phyloP scores from a whole-genome alignment of 2,888 invertebrate genomes.

The Thera britannica region DNA sequence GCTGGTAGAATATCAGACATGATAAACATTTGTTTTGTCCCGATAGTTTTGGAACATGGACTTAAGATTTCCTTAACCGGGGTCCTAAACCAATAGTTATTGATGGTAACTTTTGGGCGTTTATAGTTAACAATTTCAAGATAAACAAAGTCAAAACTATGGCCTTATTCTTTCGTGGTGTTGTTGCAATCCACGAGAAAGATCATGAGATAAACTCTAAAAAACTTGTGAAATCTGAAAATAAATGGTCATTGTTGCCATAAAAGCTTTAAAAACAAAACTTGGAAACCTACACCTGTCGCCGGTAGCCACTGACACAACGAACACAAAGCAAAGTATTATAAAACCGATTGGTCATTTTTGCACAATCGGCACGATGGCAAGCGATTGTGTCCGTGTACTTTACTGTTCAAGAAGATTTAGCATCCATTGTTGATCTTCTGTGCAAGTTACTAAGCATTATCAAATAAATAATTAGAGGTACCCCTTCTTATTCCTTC shows the following conservation, averaged over 20 bases:
- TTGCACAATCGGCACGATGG: neutral
- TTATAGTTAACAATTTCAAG: too few relatives aligned
- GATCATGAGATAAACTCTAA: too few relatives aligned
- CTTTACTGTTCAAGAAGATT: neutral
- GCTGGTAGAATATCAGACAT: conserved; percentile 25
- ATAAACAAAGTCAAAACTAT: too few relatives aligned
- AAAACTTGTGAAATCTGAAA: too few relatives aligned
- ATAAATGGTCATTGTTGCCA: too few relatives aligned
- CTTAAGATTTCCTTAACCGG: neutral
- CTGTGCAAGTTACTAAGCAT: too few relatives aligned
- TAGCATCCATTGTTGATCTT: too few relatives aligned
- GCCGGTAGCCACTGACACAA: neutral
- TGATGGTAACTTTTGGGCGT: neutral
- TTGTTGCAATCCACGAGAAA: too few relatives aligned
- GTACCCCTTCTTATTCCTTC: too few relatives aligned
- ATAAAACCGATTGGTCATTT: neutral
- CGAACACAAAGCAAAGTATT: neutral
- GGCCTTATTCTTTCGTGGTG: too few relatives aligned
- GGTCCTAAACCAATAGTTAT: neutral
- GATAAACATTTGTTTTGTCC: conserved; percentile 13
- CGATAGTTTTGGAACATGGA: neutral
- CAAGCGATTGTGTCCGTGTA: neutral
- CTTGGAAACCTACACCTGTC: neutral
- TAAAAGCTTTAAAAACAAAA: neutral
- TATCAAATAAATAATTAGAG: too few relatives aligned